Percentiles rank a stretch among this genome's conserved stretches.
These are phyloP conservation scores for Ahaetulla prasina DNA, from an alignment of 2,113 vertebrate genomes.

Conservation along the genomic window DNA sequence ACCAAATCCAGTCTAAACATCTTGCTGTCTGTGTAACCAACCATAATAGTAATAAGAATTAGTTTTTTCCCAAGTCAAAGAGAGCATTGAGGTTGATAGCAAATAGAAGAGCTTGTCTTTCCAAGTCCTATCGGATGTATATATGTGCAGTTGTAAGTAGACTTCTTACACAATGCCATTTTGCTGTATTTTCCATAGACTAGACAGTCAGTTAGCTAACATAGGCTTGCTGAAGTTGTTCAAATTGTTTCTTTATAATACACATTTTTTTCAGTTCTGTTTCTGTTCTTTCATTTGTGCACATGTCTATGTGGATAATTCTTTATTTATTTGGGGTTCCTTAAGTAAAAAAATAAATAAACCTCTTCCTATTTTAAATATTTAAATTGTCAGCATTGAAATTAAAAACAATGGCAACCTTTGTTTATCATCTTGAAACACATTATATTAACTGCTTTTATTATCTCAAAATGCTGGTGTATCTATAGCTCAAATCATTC, in stretches of 20 bases:
- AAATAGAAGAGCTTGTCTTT: no score
- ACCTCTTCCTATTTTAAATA: not conserved
- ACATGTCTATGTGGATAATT: not conserved
- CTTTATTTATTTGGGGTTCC: accelerated
- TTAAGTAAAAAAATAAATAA: not conserved
- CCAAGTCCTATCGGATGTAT: no score
- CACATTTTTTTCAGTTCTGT: not conserved
- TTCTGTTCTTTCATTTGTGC: not conserved
- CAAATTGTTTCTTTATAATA: not conserved
- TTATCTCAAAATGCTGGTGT: not conserved
- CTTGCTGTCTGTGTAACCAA: not conserved
- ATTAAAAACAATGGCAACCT: not conserved
- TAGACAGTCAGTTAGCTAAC: not conserved
- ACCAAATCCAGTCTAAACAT: no score
- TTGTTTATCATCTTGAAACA: not conserved
- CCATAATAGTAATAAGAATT: not conserved
- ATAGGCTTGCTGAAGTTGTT: not conserved
- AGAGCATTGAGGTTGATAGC: not conserved
- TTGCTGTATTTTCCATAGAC: not conserved
- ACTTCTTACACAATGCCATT: not conserved
- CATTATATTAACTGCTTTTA: slow-evolving; percentile 4
- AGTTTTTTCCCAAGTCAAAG: not conserved
- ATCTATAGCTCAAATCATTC: not conserved
- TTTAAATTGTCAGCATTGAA: not conserved
- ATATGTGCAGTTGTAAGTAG: not conserved